Conservation (phyloP, 1,140 invertebrate genomes). For the Zophobas morio region DNA sequence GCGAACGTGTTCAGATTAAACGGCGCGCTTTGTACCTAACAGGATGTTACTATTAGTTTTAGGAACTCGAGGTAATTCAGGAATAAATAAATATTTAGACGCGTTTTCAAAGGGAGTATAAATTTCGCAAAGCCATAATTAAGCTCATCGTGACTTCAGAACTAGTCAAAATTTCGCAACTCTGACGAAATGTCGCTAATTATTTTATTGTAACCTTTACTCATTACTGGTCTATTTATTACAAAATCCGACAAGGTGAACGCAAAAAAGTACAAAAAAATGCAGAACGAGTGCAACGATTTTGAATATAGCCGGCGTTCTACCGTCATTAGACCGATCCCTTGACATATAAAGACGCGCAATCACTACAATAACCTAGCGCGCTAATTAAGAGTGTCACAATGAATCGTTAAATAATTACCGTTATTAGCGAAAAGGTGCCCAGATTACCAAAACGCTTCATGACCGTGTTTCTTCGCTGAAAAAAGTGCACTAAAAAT, state of each 20-base stretch:
- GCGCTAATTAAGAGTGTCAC: conserved; percentile 16
- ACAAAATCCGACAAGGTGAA: conserved; percentile 19
- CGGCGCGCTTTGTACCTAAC: background rate
- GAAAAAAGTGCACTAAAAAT: no score
- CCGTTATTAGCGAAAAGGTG: background rate
- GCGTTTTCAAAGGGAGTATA: background rate
- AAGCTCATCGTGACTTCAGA: background rate
- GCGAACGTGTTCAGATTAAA: background rate
- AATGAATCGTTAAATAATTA: background rate
- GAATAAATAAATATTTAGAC: conserved; percentile 2
- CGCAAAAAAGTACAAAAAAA: conserved; percentile 6
- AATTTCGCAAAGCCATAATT: conserved; percentile 11
- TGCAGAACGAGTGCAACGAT: background rate
- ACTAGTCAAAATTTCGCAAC: conserved; percentile 6
- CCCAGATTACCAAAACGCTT: background rate
- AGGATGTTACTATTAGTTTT: conserved; percentile 9
- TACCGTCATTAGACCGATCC: conserved; percentile 22
- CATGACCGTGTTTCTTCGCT: background rate
- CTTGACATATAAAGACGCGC: conserved; percentile 20
- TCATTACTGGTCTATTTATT: background rate
- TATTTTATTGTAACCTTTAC: conserved; percentile 20
- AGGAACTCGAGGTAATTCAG: conserved; percentile 1
- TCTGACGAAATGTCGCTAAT: conserved; percentile 9
- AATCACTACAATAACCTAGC: conserved; percentile 16
- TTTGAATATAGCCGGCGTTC: background rate